Evolutionary conservation across 2,113 vertebrate genomes (phyloP).

Genomic region (Fregetta grallaria): DNA sequence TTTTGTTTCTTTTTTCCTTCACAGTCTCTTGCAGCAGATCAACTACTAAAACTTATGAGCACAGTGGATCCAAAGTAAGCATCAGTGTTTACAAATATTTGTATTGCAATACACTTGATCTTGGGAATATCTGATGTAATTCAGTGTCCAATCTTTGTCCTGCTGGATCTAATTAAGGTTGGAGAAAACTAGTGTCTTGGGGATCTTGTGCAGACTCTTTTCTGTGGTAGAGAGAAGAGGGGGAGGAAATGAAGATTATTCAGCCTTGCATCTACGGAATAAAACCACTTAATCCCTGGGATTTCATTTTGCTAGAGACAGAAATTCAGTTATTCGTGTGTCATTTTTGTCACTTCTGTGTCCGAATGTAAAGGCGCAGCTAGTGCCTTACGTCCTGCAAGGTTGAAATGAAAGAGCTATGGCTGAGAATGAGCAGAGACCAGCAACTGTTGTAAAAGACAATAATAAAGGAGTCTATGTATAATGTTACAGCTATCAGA

Average conservation of each 20-base stretch:
- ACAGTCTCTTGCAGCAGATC: conserved; percentile 93
- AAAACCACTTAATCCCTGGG: background rate
- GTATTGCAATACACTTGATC: rapidly evolving
- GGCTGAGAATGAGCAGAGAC: background rate
- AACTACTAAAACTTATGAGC: conserved; percentile 96
- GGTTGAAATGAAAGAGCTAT: background rate
- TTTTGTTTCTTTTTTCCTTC: background rate
- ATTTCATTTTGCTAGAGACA: background rate
- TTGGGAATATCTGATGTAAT: background rate
- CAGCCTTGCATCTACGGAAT: background rate
- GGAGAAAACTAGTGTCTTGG: background rate
- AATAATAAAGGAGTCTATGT: background rate
- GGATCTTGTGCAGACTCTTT: background rate
- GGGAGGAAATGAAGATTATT: background rate
- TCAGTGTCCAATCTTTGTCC: background rate
- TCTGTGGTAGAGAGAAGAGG: background rate
- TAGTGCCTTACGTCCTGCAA: background rate
- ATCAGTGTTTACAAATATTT: background rate
- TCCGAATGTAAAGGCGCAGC: background rate
- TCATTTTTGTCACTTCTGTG: background rate
- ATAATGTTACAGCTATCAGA: background rate
- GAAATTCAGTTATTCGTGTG: background rate
- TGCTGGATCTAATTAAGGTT: background rate
- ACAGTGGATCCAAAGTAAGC: conserved; percentile 99
- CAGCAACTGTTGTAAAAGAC: background rate